phyloP scores from a whole-genome alignment of 2,113 vertebrate species.

The Muscicapa adusta region DNA sequence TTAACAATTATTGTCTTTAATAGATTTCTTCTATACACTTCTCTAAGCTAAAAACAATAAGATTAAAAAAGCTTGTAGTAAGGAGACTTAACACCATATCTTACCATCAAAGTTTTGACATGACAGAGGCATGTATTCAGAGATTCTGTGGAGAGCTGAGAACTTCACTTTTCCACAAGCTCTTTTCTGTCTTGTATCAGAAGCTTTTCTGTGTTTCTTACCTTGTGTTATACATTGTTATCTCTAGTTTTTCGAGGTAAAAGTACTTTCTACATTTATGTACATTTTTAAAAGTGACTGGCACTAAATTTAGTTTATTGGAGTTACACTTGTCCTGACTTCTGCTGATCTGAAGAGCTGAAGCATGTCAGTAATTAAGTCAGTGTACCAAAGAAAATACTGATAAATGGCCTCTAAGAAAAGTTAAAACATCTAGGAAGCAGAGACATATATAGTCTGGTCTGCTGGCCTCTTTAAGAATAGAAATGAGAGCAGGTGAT shows the following conservation, averaged over 20 bases:
- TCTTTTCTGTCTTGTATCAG: not conserved
- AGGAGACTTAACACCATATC: not conserved
- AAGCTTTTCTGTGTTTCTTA: not conserved
- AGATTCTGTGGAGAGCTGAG: not conserved
- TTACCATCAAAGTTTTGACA: not conserved
- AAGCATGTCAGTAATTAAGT: not conserved
- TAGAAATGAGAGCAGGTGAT: not conserved
- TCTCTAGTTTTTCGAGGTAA: not conserved
- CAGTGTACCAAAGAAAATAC: not conserved
- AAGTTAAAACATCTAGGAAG: not conserved
- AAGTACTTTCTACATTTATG: not conserved
- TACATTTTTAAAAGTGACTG: not conserved
- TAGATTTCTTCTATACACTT: not conserved
- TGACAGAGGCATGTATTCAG: not conserved
- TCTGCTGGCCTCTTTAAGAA: not conserved
- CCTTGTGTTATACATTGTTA: not conserved
- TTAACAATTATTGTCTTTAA: not conserved
- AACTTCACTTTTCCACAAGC: fast-evolving
- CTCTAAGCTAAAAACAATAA: not conserved
- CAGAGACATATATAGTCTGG: not conserved
- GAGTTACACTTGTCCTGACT: not conserved
- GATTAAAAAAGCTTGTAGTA: not conserved
- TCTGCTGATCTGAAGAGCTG: not conserved
- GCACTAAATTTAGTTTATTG: not conserved
- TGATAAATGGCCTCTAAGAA: not conserved